Conservation (phyloP, 2,113 vertebrate species). For the Dendropsophus ebraccatus region DNA sequence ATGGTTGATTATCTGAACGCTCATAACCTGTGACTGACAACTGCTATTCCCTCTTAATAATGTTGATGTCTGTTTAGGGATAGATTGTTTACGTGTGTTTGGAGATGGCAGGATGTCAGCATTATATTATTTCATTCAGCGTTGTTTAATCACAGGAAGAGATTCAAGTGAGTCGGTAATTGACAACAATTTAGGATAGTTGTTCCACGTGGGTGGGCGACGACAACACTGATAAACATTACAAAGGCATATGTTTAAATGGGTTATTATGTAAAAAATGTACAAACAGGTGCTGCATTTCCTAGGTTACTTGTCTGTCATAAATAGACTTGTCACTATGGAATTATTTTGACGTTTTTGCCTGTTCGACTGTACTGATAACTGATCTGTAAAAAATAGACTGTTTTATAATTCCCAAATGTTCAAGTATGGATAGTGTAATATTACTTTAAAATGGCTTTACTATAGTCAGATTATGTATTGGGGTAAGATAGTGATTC, state of each 20-base stretch:
- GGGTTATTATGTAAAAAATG: neutral
- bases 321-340: constrained; percentile 21
- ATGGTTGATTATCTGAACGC: neutral
- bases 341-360: neutral
- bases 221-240: neutral
- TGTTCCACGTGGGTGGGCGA: neutral
- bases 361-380: neutral
- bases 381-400: neutral
- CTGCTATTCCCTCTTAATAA: neutral
- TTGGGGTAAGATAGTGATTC: neutral
- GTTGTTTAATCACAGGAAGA: constrained; percentile 6
- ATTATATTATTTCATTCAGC: neutral
- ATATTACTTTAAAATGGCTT: neutral
- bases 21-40: neutral
- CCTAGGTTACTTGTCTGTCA: neutral
- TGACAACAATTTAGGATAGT: constrained; percentile 5
- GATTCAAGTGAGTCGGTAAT: neutral
- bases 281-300: constrained; percentile 14
- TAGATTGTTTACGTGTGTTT: neutral
- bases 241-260: neutral
- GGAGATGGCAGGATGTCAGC: neutral
- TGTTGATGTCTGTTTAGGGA: neutral
- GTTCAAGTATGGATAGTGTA: neutral
- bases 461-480: neutral
- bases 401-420: neutral